Evolutionary conservation across 2,888 invertebrate species (phyloP), one percentile per base, ranked within the genome.

Genomic region (Chrysomela aeneicollis): DNA sequence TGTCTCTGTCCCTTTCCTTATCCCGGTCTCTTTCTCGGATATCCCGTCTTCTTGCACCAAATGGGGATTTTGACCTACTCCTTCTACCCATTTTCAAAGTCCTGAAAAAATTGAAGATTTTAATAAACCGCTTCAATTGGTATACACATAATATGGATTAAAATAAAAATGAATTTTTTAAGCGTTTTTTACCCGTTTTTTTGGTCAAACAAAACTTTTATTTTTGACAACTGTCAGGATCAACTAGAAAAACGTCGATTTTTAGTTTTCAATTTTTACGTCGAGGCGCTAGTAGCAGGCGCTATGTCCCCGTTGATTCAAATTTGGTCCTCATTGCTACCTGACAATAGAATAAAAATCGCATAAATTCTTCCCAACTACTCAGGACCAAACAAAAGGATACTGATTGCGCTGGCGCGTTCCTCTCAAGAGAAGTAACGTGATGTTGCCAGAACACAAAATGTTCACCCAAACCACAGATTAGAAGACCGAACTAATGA

Each of bases 21-120:
- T 86, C 85, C 49, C 85, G 81, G 69, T 85, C 85, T 62, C 84
- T 63, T 50, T 59, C 59, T 32, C 59, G 59, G 32, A 58, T 77
- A n/a, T 85, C 86, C 57, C 86, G 82, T 69, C 86, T 80, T 77
- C 86, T 82, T 62, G 81, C 78, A 15, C 83, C 83, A 21, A 84
- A 84, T 58, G 86, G 86, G 55, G 86, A 84, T 74, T 79, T 81
- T 57, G 82, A 83, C 69, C 82, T 76, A 67, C 86, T 84, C 75
- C 86, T 84, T 72, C 86, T 81, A 64, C 86, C 86, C 89, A 89
- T 86, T 67, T 59, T 49, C 61, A 55, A 68, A 69, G 4, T 26
- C 10, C 57, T 57, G 57, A 46, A 57, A 57, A 57, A 54, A 57
- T 61, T 35, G 42, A 17, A 8, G 12, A 54, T 47, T 61, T 63